Conservation (phyloP, 2,113 vertebrate species). For the Campylorhamphus procurvoides region DNA sequence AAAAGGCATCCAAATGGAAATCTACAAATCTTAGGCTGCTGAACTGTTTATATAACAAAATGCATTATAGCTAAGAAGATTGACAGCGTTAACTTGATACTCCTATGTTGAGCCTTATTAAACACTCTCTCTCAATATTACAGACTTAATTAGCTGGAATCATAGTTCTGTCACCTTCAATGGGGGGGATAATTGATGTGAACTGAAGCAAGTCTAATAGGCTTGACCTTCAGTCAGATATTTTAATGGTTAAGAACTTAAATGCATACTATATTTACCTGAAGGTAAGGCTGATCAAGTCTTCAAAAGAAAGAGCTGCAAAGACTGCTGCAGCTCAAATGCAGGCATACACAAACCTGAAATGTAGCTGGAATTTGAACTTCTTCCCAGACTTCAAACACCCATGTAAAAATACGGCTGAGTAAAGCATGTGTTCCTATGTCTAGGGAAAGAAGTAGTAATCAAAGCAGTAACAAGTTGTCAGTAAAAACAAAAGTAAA, state of each 20-base stretch:
- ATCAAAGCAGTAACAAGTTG: neutral
- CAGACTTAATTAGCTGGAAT: constrained; percentile 63
- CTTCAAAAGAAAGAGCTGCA: neutral
- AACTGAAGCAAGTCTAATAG: constrained; percentile 54
- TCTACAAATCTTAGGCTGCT: neutral
- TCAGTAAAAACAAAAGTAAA: neutral
- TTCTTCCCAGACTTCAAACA: neutral
- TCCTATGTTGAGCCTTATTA: constrained; percentile 48
- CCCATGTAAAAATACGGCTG: neutral
- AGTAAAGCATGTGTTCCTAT: neutral
- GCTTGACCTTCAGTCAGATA: constrained; percentile 37
- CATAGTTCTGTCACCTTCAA: constrained; percentile 55
- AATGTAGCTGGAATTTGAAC: neutral
- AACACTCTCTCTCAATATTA: constrained; percentile 36
- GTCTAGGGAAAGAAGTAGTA: neutral
- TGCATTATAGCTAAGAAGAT: constrained; percentile 34
- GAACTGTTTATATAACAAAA: constrained; percentile 9
- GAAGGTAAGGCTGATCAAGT: neutral
- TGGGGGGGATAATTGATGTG: constrained; percentile 60
- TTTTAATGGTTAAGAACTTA: constrained; percentile 6
- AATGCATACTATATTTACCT: neutral
- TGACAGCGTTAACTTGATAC: constrained; percentile 55
- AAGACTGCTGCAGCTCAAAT: neutral
- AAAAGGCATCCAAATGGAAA: neutral
- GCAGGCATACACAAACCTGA: neutral